Evolutionary conservation across 2,113 vertebrate genomes (phyloP), one percentile per base, ranked within the genome.

Genomic region (Pelecanus crispus): DNA sequence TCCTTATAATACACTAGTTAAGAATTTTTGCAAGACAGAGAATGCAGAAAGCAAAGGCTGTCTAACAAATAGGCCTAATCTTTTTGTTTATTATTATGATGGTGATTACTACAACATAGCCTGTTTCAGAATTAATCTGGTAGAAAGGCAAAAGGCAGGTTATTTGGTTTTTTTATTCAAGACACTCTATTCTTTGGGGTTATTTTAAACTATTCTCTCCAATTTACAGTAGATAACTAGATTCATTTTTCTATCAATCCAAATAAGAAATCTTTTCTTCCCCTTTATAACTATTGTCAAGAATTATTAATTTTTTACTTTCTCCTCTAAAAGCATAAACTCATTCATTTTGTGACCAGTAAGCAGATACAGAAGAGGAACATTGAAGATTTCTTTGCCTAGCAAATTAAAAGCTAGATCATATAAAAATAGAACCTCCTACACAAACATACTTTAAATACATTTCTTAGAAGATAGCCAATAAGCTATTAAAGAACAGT

Each of bases 361-460:
- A 82, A 65, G 9, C 21, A 84, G 22, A 74, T 10, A 90, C 8
- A 47, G 17, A 70, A 72, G 11, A 59, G 1, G 5, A 86, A 86
- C 28, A 66, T 45, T 58, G 58, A 56, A 65, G 28, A 71, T 32
- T 56, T 42, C 11, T 9, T 55, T 53, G 61, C 45, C 42, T 47
- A 79, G 29, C 32, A 92, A 93, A 94, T 52, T 38, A 67, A 75
- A 82, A 85, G 38, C 7, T 65, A 58, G 16, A 68, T 71, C 13
- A 81, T 14, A 73, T 26, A 85, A 94, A 94, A 95, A 94, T 82
- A 94, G 58, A 92, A 87, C 92, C 94, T 95, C 86, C 92, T 58
- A 95, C 91, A 88, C 81, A 95, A 94, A 72, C 53, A 82, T 66
- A 72, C 24, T 92, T 80, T 29, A 82, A 89, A 87, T 87, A 67